These are phyloP conservation scores for Lepidurus apus DNA, from an alignment of 1,140 invertebrate genomes.

Conservation along the genomic window DNA sequence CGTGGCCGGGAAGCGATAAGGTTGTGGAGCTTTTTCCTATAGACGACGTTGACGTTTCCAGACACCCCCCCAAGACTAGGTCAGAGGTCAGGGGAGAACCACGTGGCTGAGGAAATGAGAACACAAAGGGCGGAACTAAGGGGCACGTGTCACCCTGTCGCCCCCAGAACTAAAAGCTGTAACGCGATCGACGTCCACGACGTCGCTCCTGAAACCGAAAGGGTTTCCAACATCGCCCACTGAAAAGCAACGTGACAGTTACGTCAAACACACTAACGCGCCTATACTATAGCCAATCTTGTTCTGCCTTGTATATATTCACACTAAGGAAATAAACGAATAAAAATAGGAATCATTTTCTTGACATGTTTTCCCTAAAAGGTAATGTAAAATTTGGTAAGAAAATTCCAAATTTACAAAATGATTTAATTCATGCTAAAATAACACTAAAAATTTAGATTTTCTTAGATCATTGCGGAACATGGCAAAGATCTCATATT, in stretches of 20 bases:
- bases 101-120: constrained; percentile 18
- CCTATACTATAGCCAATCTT: too few relatives aligned
- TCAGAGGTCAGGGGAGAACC: not conserved
- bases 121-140: constrained; percentile 17
- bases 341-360: too few relatives aligned
- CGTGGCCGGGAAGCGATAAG: not conserved
- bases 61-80: not conserved
- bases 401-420: too few relatives aligned
- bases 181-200: constrained; percentile 5
- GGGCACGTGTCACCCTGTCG: constrained; percentile 9
- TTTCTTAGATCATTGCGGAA: too few relatives aligned
- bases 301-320: too few relatives aligned
- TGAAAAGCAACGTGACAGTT: not conserved
- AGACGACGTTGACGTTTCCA: not conserved
- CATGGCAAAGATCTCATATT: too few relatives aligned
- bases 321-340: too few relatives aligned
- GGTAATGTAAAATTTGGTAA: too few relatives aligned
- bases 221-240: not conserved
- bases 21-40: not conserved
- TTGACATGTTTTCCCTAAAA: too few relatives aligned
- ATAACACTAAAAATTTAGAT: too few relatives aligned
- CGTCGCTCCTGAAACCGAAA: not conserved
- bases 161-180: constrained; percentile 21
- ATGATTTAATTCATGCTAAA: too few relatives aligned
- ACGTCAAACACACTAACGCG: too few relatives aligned